Base-by-base conservation (phyloP, 2,797 vertebrate species). In the Okamejei kenojei region DNA sequence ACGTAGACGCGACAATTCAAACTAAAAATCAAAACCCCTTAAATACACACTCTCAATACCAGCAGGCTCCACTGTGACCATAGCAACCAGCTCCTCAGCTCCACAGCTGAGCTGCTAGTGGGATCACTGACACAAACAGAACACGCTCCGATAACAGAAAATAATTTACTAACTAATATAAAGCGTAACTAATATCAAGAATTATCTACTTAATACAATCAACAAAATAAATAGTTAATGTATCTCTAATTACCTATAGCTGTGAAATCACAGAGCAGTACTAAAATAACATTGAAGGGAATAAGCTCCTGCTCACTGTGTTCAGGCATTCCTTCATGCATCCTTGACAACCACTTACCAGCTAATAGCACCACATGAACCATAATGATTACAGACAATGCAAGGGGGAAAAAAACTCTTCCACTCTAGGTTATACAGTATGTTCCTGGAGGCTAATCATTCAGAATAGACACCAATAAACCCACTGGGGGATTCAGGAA, bases 21-120 rank as follows among this genome's bases (percentile, higher is more conserved):
- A 65, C 17, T 65, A 88, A 86, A 88, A 88, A 88, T 68, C 84
- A 65, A 35, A 88, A 88, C 61, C 84, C 45, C 6, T 54, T 68
- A 65, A 88, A 68, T 19, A 10, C 61, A 88, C 15, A 4, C 84
- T 88, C 61, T 65, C 84, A 35, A 88, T 58, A 84, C 54, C 54
- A 84, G 54, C 54, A 11, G 11, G n/a, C 61, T 35, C 84, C 84
- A 88, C n/a, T 35, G 84, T 88, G 35, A 68, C 84, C 84, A 88
- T 88, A 21, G 84, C 84, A 88, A 88, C 84, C 35, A 9, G n/a
- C 32, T 35, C 63, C 63, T 35, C 61, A 35, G 84, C 65, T 68
- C 84, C 68, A 68, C 61, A 88, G 84, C 84, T 88, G 63, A 68
- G 84, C 29, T 86, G 26, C 82, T 86, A 63, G 58, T 88, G 84